phyloP scores from a whole-genome alignment of 2,888 invertebrate genomes.

The Coleophora flavipennella region DNA sequence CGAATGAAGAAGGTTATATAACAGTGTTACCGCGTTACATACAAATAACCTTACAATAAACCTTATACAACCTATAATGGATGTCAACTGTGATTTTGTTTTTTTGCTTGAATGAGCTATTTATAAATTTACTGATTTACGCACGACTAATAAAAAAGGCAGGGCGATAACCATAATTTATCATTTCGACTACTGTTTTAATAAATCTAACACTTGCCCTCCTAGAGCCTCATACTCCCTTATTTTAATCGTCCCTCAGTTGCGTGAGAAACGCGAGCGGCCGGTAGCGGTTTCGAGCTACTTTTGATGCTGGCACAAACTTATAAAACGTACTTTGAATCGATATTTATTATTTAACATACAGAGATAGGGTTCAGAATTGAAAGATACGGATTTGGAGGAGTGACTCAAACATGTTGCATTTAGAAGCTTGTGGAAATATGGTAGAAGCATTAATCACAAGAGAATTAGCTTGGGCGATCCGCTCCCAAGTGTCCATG shows the following conservation, averaged over 20 bases:
- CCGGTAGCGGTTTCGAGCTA: conserved; percentile 42
- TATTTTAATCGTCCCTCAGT: conserved; percentile 52
- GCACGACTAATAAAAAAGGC: too few relatives aligned
- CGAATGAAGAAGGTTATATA: too few relatives aligned
- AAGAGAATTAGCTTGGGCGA: conserved; percentile 71
- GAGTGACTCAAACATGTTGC: too few relatives aligned
- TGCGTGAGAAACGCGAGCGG: conserved; percentile 69
- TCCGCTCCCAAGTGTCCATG: conserved; percentile 62
- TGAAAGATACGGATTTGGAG: conserved; percentile 7
- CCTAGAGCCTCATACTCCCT: conserved; percentile 36
- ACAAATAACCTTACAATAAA: too few relatives aligned
- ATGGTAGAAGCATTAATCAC: conserved; percentile 68
- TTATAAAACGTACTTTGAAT: not conserved
- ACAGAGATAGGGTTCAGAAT: conserved; percentile 26
- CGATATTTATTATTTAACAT: conserved; percentile 8
- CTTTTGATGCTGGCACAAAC: conserved; percentile 35
- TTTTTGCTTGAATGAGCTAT: too few relatives aligned
- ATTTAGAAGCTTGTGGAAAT: conserved; percentile 42
- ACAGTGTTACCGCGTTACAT: too few relatives aligned
- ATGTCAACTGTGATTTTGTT: too few relatives aligned
- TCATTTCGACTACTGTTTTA: conserved; percentile 36
- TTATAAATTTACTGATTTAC: too few relatives aligned
- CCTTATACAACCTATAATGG: too few relatives aligned
- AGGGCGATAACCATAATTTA: conserved; percentile 1
- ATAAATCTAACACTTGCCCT: conserved; percentile 36